A percentile compares a stretch with the other conserved stretches of the same genome.
These are phyloP conservation scores for Phortica variegata DNA, from an alignment of 1,140 invertebrate genomes.

Conservation along the genomic window DNA sequence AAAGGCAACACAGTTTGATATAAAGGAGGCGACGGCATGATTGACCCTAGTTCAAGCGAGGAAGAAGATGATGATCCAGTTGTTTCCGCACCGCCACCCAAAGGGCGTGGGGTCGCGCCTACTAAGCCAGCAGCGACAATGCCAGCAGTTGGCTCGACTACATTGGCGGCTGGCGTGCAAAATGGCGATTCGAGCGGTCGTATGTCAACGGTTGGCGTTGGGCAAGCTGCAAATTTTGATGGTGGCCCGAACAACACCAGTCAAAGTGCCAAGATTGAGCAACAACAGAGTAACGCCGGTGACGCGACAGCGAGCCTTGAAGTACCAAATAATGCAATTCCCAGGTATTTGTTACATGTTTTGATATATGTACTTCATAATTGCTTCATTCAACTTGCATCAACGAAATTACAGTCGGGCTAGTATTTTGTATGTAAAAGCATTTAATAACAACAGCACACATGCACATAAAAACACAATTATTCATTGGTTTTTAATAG, in stretches of 20 bases:
- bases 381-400: background rate
- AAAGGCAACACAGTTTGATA: too few species aligned
- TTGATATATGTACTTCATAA: background rate
- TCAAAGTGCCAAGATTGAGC: constrained; percentile 5
- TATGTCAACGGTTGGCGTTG: constrained; percentile 7
- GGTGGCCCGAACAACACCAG: background rate
- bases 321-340: constrained; percentile 42
- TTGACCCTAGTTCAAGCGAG: constrained; percentile 86
- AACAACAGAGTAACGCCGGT: constrained; percentile 20
- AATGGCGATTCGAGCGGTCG: constrained; percentile 28
- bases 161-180: constrained; percentile 16
- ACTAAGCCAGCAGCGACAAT: constrained; percentile 12
- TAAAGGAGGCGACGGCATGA: too few species aligned
- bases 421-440: too few species aligned
- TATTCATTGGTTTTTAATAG: background rate
- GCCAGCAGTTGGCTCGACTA: background rate
- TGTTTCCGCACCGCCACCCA: constrained; percentile 33
- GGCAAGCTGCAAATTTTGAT: background rate
- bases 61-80: constrained; percentile 83
- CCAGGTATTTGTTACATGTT: constrained; percentile 30
- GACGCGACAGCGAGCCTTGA: constrained; percentile 37
- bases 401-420: too few species aligned
- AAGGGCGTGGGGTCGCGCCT: constrained; percentile 25
- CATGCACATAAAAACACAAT: background rate
- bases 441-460: too few species aligned